Percentiles rank a stretch among this genome's conserved stretches.
phyloP scores from a whole-genome alignment of 2,113 vertebrate genomes.

The Labeo catla region DNA sequence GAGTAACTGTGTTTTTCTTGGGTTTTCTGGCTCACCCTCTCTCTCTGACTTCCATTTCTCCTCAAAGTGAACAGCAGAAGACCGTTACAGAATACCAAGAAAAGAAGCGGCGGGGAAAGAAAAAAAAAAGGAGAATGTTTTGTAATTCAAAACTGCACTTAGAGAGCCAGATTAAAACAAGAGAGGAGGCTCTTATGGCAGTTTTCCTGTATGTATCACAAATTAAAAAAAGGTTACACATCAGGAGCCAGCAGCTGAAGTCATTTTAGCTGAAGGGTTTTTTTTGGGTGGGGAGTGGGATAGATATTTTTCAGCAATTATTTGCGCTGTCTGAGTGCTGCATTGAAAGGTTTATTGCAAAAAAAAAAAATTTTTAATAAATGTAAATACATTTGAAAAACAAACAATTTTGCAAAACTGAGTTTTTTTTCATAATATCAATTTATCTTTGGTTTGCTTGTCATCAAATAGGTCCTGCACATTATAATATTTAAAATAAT shows the following conservation, averaged over 20 bases:
- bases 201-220: background rate
- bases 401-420: no score
- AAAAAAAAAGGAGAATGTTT: background rate
- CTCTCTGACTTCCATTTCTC: constrained; percentile 16
- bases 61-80: constrained; percentile 37
- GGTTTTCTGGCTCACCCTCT: constrained; percentile 33
- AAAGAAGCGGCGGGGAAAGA: background rate
- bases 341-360: background rate
- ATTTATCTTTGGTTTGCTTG: background rate
- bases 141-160: background rate
- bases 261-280: background rate
- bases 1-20: constrained; percentile 41
- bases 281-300: background rate
- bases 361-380: background rate
- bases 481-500: background rate
- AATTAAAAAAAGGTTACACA: background rate
- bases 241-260: background rate
- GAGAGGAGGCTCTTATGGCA: background rate
- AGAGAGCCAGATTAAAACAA: background rate
- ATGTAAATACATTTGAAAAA: background rate
- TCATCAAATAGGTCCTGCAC: background rate
- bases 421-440: background rate
- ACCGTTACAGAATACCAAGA: constrained; percentile 23
- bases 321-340: background rate
- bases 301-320: background rate